phyloP scores from a whole-genome alignment of 2,797 vertebrate genomes.

The Halcyon chelicuti region DNA sequence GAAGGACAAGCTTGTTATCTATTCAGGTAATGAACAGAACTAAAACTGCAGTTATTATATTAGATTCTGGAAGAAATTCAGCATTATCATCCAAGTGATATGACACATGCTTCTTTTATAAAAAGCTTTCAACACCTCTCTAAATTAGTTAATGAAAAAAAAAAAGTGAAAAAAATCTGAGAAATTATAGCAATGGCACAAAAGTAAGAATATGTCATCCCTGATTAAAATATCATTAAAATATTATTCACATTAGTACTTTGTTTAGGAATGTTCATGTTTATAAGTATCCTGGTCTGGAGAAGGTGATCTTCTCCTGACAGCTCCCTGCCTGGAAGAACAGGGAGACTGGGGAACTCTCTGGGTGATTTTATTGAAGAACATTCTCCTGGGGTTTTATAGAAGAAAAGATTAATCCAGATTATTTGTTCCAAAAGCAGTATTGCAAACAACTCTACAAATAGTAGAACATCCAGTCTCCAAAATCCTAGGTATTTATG shows the following conservation, averaged over 20 bases:
- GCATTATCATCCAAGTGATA: not conserved
- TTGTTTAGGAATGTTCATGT: not conserved
- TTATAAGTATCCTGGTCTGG: not conserved
- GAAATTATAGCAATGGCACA: not conserved
- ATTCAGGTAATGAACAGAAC: not conserved
- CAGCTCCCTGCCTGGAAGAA: not conserved
- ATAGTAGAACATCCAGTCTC: not conserved
- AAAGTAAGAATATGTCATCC: not conserved
- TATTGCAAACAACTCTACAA: not conserved
- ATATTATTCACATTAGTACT: not conserved
- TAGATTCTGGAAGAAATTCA: conserved; percentile 24
- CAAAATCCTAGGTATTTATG: not conserved
- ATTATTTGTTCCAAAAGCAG: not conserved
- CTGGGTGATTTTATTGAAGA: not conserved
- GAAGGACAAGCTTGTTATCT: conserved; percentile 6
- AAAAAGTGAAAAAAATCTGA: not conserved
- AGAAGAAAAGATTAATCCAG: not conserved
- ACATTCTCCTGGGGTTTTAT: not conserved
- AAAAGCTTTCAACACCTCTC: conserved; percentile 9
- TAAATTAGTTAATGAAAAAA: conserved; percentile 12
- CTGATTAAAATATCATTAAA: not conserved
- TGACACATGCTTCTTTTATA: not conserved
- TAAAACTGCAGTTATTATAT: not conserved
- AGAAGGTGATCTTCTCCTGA: not conserved
- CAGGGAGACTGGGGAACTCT: not conserved